A percentile compares a stretch with the other conserved stretches of the same genome.
Evolutionary conservation across 2,113 vertebrate species (phyloP).

Genomic region (Sardina pilchardus): DNA sequence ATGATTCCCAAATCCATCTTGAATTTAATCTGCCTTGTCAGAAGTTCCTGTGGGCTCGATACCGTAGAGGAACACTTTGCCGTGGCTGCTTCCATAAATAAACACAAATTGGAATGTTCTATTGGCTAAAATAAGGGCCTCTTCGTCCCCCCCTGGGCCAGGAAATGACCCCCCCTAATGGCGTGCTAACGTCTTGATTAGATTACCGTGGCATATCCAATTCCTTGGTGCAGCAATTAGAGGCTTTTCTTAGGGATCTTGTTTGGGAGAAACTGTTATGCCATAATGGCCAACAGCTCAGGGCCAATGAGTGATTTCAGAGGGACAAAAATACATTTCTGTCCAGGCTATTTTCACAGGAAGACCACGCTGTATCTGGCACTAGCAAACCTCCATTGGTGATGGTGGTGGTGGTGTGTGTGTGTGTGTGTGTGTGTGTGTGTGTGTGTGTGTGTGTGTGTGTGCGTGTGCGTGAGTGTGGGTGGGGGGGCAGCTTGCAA

Average conservation of each 20-base stretch:
- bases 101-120: slow-evolving; percentile 63
- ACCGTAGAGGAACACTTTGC: slow-evolving; percentile 54
- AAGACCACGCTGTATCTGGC: background rate
- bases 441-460: too few relatives aligned
- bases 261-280: slow-evolving; percentile 22
- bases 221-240: slow-evolving; percentile 63
- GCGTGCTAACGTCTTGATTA: slow-evolving; percentile 73
- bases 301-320: background rate
- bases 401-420: background rate
- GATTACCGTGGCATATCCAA: slow-evolving; percentile 70
- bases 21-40: background rate
- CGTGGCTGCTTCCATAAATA: slow-evolving; percentile 74
- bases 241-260: slow-evolving; percentile 14
- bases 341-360: background rate
- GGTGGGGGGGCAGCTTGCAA: background rate
- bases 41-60: background rate
- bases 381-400: background rate
- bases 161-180: slow-evolving; percentile 69
- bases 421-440: too few relatives aligned
- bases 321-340: slow-evolving; percentile 51
- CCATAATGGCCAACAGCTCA: background rate
- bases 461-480: too few relatives aligned
- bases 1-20: background rate
- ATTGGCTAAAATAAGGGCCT: slow-evolving; percentile 66
- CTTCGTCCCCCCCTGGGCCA: slow-evolving; percentile 66